phyloP scores from a whole-genome alignment of 2,113 vertebrate genomes.

The Setophaga coronata region DNA sequence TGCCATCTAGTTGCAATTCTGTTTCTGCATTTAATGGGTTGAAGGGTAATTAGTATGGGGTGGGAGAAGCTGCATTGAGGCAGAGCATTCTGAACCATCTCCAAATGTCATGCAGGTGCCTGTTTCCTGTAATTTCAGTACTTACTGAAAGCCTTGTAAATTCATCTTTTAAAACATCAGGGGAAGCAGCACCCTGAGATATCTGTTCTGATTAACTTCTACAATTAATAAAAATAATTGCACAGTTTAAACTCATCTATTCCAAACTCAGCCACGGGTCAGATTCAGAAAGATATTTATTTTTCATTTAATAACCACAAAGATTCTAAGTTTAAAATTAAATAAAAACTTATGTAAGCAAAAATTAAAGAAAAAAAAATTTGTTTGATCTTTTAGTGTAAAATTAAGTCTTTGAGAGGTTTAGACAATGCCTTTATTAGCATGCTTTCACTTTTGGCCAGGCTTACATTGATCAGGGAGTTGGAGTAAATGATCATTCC shows the following conservation, averaged over 20 bases:
- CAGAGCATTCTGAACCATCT: neutral
- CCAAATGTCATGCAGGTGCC: neutral
- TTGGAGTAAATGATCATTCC: accelerated
- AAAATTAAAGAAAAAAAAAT: neutral
- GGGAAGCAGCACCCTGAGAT: neutral
- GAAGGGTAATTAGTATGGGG: neutral
- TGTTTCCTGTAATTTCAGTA: neutral
- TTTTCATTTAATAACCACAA: neutral
- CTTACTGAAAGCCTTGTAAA: neutral
- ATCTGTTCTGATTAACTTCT: neutral
- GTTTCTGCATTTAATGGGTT: neutral
- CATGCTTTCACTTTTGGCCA: neutral
- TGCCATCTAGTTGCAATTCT: neutral
- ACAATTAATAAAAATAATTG: neutral
- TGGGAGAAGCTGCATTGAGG: neutral
- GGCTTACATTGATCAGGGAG: neutral
- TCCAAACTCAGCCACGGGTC: neutral
- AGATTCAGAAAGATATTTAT: neutral
- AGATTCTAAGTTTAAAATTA: neutral
- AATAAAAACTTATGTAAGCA: neutral
- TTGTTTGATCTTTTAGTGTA: neutral
- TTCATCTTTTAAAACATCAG: neutral
- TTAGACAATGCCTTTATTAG: neutral
- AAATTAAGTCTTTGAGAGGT: neutral
- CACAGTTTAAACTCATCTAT: neutral